phyloP scores from a whole-genome alignment of 1,140 invertebrate species.

The Bombus waltoni region DNA sequence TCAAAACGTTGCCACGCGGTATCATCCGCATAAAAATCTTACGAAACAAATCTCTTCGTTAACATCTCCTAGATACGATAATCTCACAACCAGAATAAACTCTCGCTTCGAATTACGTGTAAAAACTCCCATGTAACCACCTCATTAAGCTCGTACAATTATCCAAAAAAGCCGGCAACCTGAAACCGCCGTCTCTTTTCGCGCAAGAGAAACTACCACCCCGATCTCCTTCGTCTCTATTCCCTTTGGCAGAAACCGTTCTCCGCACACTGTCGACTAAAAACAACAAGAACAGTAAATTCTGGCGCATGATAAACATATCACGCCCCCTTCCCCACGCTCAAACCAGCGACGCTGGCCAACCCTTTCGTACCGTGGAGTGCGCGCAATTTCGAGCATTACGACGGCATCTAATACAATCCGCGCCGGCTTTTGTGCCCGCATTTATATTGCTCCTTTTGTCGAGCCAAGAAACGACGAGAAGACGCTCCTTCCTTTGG shows the following conservation, averaged over 20 bases:
- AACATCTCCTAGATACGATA: too few species aligned
- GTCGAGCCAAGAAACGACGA: neutral
- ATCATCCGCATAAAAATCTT: too few species aligned
- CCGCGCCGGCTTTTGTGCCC: conserved; percentile 52
- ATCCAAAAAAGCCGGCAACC: neutral
- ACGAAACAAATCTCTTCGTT: too few species aligned
- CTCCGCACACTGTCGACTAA: neutral
- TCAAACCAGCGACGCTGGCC: neutral
- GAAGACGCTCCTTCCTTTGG: neutral
- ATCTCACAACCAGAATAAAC: too few species aligned
- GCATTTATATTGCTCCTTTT: conserved; percentile 53
- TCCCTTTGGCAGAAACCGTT: neutral
- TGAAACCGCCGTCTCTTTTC: neutral
- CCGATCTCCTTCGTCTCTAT: neutral
- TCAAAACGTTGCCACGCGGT: too few species aligned
- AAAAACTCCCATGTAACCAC: neutral
- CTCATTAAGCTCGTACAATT: neutral
- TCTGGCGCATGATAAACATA: neutral
- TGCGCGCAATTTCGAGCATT: conserved; percentile 67
- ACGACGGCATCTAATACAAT: conserved; percentile 68
- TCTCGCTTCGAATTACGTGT: neutral
- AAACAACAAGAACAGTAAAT: conserved; percentile 8
- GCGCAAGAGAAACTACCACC: neutral
- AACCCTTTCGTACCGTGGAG: conserved; percentile 36
- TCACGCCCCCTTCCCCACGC: too few species aligned